Base-by-base conservation (phyloP, 2,888 invertebrate genomes). In the Ctena decussata region DNA sequence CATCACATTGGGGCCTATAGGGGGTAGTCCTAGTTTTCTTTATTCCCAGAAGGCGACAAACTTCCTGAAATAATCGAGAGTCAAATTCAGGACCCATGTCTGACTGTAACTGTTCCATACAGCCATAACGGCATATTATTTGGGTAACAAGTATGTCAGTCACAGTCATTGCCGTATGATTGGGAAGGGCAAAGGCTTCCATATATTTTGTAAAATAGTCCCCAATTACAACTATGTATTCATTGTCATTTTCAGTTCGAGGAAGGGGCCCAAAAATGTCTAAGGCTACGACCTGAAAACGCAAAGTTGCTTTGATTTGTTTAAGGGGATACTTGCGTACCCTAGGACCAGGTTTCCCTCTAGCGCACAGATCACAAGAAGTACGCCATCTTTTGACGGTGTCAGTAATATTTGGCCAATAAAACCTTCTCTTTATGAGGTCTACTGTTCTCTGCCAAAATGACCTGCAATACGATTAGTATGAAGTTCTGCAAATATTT, bases 301-400 rank as follows among this genome's bases (percentile, higher is more conserved):
- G 79, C 37, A 37, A 24, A 32, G 84, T 53, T 0, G 46, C 75
- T n/a, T 27, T 30, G 27, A 27, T 35, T 21, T 84, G 85, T 74
- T 76, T 24, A 24, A 89, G 71, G 5, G 82, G 82, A 15, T 82
- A 85, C 57, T 77, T 89, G 0, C 83, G 82, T n/a, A 74, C 1
- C 18, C 87, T 87, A 27, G 89, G 84, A 35, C 86, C 87, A 30
- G 83, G 80, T 80, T 90, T 90, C 32, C 83, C 32, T 24, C 80
- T 46, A 27, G 86, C 82, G 74, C 89, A 87, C 11, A 79, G 21
- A 37, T 85, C 83, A 83, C 87, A 89, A 24, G 69, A 32, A 44
- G 71, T 65, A 57, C 81, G 81, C 87, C 85, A 87, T 32, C 57
- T 44, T 76, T 79, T 83, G 6, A 87, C 37, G 32, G 57, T 35